Evolutionary conservation across 2,888 invertebrate genomes (phyloP), one percentile per base, ranked within the genome.

Genomic region (Tipula confusa): DNA sequence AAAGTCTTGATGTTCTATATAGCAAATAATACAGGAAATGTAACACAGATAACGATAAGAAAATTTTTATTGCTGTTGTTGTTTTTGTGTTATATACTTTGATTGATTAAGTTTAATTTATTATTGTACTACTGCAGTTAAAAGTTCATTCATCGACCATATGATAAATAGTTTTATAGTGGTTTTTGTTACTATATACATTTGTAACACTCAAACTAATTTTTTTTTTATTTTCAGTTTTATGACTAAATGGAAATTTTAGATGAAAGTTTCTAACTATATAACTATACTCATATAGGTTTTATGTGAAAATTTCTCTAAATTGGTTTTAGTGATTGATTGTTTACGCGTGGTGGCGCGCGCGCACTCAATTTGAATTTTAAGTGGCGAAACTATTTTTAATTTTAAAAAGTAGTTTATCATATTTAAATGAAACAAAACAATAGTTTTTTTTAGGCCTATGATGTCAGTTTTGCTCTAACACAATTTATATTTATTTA

Each of bases 181-280:
- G 6, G 36, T 36, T 15, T 43, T 43, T 43, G 18, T 43, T 43
- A 43, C 36, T 43, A n/a, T n/a, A n/a, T n/a, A n/a, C n/a, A n/a
- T n/a, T n/a, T n/a, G n/a, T n/a, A 43, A 43, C 24, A 64, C 24
- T 64, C 18, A 64, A 64, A 33, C 6, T 0, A 64, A 64, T 24
- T 36, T 64, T 24, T 64, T n/a, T 64, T 64, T 64, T 64, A 9
- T 36, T 36, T 9, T 9, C 5, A 3, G 2, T 18, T 64, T 64
- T 64, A 64, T 64, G 64, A 64, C 64, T 64, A 64, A 64, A 64
- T 64, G 64, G 64, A 64, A 64, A 64, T 64, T 64, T 64, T 24
- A n/a, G 11, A 64, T 64, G 64, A 64, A 64, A 64, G 64, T 64
- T 2, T 24, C 18, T 64, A 64, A 38, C 38, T 38, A 38, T 13